phyloP scores from a whole-genome alignment of 2,888 invertebrate species.

The Morinoia aosen region DNA sequence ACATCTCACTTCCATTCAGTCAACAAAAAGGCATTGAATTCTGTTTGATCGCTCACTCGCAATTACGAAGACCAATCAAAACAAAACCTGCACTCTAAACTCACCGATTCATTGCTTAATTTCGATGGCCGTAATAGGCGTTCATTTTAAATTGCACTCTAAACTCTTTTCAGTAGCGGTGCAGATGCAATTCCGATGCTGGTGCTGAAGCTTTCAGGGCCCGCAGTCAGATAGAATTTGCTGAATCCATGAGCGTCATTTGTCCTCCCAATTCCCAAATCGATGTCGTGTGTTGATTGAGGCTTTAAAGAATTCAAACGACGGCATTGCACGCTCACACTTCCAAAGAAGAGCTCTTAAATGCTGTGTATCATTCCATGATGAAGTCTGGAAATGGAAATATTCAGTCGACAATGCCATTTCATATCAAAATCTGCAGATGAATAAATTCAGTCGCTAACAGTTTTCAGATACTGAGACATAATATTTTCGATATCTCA shows the following conservation, averaged over 20 bases:
- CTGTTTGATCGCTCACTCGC: no score
- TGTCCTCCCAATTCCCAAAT: background rate
- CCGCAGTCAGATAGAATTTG: background rate
- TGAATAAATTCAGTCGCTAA: background rate
- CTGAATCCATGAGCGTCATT: background rate
- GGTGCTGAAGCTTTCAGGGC: background rate
- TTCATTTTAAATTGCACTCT: no score
- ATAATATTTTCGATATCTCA: background rate
- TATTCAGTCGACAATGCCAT: background rate
- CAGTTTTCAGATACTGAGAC: background rate
- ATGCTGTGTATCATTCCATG: background rate
- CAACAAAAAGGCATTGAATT: no score
- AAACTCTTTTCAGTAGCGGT: background rate
- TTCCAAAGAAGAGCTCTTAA: background rate
- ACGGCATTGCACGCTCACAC: background rate
- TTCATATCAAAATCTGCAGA: background rate
- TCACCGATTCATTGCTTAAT: no score
- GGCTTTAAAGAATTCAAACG: background rate
- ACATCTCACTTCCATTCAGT: no score
- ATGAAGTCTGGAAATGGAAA: background rate
- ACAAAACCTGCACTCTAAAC: no score
- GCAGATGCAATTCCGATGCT: background rate
- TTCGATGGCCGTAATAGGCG: no score
- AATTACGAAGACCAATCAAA: no score
- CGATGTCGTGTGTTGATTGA: background rate